phyloP scores from a whole-genome alignment of 2,888 invertebrate genomes.

The Hydropsyche betteni region DNA sequence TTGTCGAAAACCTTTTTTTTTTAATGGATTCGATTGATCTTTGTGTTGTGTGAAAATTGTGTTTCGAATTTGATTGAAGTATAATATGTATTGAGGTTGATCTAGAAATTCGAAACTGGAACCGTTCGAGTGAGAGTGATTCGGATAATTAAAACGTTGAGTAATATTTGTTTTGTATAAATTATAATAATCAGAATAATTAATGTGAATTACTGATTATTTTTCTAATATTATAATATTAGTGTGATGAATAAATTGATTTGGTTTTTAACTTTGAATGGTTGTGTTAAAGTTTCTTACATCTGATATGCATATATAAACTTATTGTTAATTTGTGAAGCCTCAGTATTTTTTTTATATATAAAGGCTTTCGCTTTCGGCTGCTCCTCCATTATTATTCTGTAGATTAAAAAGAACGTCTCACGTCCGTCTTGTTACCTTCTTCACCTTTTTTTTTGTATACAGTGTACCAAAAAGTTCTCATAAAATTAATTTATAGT shows the following conservation, averaged over 20 bases:
- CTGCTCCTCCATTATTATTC: constrained; percentile 43
- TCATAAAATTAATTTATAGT: not conserved
- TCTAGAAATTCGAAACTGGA: too few species aligned
- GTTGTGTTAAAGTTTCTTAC: not conserved
- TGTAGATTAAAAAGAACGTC: constrained; percentile 37
- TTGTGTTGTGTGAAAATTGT: not conserved
- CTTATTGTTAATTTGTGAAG: constrained; percentile 18
- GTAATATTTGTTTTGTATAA: not conserved
- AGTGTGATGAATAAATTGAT: not conserved
- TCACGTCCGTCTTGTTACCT: constrained; percentile 41
- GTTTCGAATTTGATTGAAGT: too few species aligned
- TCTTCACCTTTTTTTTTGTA: constrained; percentile 23
- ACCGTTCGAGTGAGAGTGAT: too few species aligned
- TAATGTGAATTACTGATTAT: too few species aligned
- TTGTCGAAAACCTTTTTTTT: not conserved
- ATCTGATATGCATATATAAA: constrained; percentile 6
- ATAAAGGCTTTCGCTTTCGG: constrained; percentile 42
- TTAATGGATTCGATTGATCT: not conserved
- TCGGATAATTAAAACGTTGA: too few species aligned
- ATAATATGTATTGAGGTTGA: too few species aligned
- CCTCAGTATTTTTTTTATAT: not conserved
- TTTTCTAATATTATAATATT: not conserved
- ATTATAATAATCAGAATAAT: not conserved
- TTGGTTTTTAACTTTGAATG: too few species aligned
- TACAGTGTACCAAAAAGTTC: constrained; percentile 1